Evolutionary conservation across 2,888 invertebrate genomes (phyloP), one percentile per base, ranked within the genome.

Genomic region (Ariolimax columbianus): DNA sequence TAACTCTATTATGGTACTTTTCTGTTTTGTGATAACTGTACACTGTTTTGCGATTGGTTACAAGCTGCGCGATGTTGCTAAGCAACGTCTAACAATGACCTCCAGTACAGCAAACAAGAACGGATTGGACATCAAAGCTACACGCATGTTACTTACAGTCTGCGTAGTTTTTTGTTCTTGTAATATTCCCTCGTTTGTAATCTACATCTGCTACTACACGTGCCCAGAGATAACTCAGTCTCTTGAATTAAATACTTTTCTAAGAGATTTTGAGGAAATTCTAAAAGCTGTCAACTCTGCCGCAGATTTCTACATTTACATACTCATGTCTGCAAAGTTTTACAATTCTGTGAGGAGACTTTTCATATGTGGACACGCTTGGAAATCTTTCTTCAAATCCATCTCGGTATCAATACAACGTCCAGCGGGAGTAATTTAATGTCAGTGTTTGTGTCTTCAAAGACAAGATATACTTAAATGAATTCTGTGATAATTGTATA

Each of bases 221-320:
- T n/a, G n/a, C 1, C 73, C 73, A 26, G 4, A 3, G 4, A 6
- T 47, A 30, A 73, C 33, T n/a, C 43, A 43, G 14, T 26, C 73
- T 43, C 26, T 43, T 73, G 2, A 2, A 30, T n/a, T 73, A 7
- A 43, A n/a, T 43, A 3, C 3, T 30, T n/a, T 73, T 7, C 14
- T 73, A 9, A 73, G 17, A 30, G 43, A 73, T 73, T 17, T 73
- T 43, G 73, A 73, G 1, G 73, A 73, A 26, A 26, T 73, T 3
- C n/a, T 73, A 7, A 7, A 23, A 26, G 73, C 73, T 6, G 30
- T 73, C 30, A 73, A 73, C 73, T n/a, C 43, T 43, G 47, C 73
- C 30, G 73, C 73, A 9, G 43, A 73, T 43, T 73, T 73, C n/a
- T 73, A 43, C 7, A 26, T 73, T n/a, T 73, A 73, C n/a, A 47